Conservation (phyloP, 2,797 vertebrate species). For the Darevskia nairensis region DNA sequence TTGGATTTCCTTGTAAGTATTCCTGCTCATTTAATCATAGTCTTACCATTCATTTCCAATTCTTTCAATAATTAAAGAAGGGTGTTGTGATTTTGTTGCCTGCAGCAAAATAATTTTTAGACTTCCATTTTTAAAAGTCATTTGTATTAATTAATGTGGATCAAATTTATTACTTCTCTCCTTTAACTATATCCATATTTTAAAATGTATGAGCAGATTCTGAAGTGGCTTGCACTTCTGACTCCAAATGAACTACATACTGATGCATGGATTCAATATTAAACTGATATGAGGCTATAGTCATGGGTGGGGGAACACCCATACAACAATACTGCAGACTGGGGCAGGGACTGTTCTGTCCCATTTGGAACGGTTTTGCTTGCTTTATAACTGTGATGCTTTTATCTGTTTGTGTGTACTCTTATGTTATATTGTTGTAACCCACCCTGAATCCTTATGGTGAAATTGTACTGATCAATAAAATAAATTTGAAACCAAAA, state of each 20-base stretch:
- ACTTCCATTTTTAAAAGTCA: background rate
- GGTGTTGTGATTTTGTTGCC: background rate
- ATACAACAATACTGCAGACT: too few species aligned
- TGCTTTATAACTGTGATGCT: too few species aligned
- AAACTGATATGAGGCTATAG: background rate
- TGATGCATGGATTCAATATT: background rate
- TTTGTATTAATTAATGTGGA: slow-evolving; percentile 10
- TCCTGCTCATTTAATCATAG: background rate
- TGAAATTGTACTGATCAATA: too few species aligned
- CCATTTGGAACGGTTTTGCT: too few species aligned
- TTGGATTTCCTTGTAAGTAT: background rate
- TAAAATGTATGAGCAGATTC: slow-evolving; percentile 9
- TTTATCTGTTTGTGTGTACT: too few species aligned
- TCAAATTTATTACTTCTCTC: background rate
- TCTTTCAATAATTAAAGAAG: slow-evolving; percentile 11
- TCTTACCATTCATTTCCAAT: slow-evolving; percentile 16
- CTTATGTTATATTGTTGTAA: too few species aligned
- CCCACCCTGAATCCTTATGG: too few species aligned
- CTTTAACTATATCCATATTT: background rate
- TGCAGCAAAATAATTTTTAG: slow-evolving; percentile 14
- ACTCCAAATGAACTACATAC: background rate
- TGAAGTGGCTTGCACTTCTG: background rate
- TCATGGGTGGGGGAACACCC: too few species aligned
- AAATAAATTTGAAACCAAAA: background rate
- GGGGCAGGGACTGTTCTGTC: too few species aligned